phyloP scores from a whole-genome alignment of 2,888 invertebrate genomes.

The Ormyrus pomaceus region DNA sequence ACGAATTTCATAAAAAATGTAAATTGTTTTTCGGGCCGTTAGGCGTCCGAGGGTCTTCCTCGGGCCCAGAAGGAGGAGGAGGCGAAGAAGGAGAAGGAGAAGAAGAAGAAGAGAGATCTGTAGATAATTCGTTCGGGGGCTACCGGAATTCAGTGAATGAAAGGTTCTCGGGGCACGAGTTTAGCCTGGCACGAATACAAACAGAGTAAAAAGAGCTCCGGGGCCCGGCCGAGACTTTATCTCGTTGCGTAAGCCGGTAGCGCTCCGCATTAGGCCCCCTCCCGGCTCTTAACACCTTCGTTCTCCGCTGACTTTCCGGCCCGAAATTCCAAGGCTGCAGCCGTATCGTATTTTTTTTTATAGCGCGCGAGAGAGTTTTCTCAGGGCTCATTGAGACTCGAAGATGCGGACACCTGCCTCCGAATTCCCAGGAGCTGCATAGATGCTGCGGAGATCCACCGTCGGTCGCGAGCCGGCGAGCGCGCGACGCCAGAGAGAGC shows the following conservation, averaged over 20 bases:
- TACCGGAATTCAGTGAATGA: slow-evolving; percentile 56
- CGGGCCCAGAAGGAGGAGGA: not conserved
- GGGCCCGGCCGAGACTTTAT: slow-evolving; percentile 57
- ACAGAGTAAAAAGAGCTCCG: slow-evolving; percentile 34
- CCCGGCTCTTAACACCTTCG: slow-evolving; percentile 49
- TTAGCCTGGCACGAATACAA: slow-evolving; percentile 52
- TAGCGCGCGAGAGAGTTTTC: slow-evolving; percentile 51
- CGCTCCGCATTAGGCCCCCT: slow-evolving; percentile 68
- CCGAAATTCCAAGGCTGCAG: slow-evolving; percentile 8
- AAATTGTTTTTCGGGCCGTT: slow-evolving; percentile 32
- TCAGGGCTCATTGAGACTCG: slow-evolving; percentile 68
- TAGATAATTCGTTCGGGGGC: slow-evolving; percentile 27
- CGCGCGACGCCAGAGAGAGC: slow-evolving; percentile 59
- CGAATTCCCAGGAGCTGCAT: slow-evolving; percentile 57
- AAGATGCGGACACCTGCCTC: slow-evolving; percentile 70
- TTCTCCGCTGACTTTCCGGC: slow-evolving; percentile 52
- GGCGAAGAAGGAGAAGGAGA: not conserved
- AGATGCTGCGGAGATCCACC: slow-evolving; percentile 47
- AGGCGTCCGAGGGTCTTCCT: not conserved
- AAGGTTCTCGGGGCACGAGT: slow-evolving; percentile 36
- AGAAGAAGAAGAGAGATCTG: not conserved
- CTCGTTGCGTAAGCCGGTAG: slow-evolving; percentile 71
- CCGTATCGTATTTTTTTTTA: not conserved
- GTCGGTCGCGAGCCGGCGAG: slow-evolving; percentile 53
- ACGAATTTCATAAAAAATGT: slow-evolving; percentile 39